phyloP scores from a whole-genome alignment of 1,140 invertebrate species.

The Drosophila sproati region DNA sequence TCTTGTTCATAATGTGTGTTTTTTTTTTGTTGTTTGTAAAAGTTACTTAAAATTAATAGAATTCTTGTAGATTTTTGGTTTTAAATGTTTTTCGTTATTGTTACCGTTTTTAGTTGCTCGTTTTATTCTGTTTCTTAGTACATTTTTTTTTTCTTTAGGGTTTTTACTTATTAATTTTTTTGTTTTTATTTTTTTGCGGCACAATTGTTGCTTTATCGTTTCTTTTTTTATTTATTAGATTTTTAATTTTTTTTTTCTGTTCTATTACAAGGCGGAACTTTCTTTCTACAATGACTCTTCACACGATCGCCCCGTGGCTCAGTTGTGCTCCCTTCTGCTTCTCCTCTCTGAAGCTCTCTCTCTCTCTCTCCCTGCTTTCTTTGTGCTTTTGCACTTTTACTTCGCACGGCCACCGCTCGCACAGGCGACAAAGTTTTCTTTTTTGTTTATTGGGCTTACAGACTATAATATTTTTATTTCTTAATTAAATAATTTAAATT shows the following conservation, averaged over 20 bases:
- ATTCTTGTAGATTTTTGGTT: slow-evolving; percentile 83
- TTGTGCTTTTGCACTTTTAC: slow-evolving; percentile 29
- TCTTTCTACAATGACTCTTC: slow-evolving; percentile 26
- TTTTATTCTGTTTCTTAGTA: slow-evolving; percentile 58
- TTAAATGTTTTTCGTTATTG: slow-evolving; percentile 81
- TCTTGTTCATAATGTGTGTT: slow-evolving; percentile 42
- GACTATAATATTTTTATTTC: slow-evolving; percentile 49
- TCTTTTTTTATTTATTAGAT: slow-evolving; percentile 24
- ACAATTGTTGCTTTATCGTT: slow-evolving; percentile 79
- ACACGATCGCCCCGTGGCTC: slow-evolving; percentile 20
- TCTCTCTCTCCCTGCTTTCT: slow-evolving; percentile 4
- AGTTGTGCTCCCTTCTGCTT: slow-evolving; percentile 3
- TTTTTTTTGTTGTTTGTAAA: slow-evolving; percentile 65
- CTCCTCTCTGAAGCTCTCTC: slow-evolving; percentile 6
- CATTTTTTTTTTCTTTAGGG: slow-evolving; percentile 22
- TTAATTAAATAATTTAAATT: slow-evolving; percentile 78
- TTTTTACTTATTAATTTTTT: slow-evolving; percentile 41
- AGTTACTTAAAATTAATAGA: slow-evolving; percentile 80
- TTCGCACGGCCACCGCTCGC: slow-evolving; percentile 27
- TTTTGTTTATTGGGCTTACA: slow-evolving; percentile 53
- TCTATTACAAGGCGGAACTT: slow-evolving; percentile 41
- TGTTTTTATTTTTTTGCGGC: slow-evolving; percentile 68
- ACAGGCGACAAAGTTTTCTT: slow-evolving; percentile 27
- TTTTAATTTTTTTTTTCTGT: slow-evolving; percentile 27
- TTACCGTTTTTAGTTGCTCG: slow-evolving; percentile 69